Base-by-base conservation (phyloP, 2,113 vertebrate genomes). In the Rhynchomys soricoides region DNA sequence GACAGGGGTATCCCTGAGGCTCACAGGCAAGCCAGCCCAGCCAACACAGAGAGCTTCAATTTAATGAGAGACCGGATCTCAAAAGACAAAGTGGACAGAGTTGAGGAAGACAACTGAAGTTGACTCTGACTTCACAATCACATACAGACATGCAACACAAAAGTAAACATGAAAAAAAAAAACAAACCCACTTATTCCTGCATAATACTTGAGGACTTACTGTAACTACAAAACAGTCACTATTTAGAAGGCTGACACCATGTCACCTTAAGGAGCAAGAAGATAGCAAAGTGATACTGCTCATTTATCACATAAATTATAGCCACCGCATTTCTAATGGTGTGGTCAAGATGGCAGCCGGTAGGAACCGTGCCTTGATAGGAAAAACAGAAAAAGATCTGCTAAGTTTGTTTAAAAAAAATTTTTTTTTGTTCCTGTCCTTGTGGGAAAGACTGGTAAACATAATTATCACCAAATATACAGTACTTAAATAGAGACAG, bases 401-500 rank as follows among this genome's bases (percentile, higher is more conserved):
- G 74, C 43, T 96, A 86, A 96, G 57, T 73, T 81, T 9, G 8
- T 90, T 87, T 7, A 57, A 59, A 48, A 88, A 96, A 66, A 34
- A 92, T 29, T 92, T 68, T 64, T 64, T 64, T 62, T 90, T 81
- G 40, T 86, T 52, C 21, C 91, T 87, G 24, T 37, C 89, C 86
- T 96, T 90, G 5, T 29, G 86, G 86, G 81, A 89, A 97, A 94
- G 34, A 85, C 22, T 70, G 50, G 85, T 94, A 97, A 97, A 95
- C 29, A 79, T 86, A 93, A 91, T 92, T 95, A 88, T 77, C 91
- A 96, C 10, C 86, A 24, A 95, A 95, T 45, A 78, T 70, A 83
- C 6, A 79, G 64, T 88, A 37, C 62, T 93, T 94, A 79, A 66
- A 87, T 50, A 93, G 55, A 68, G 87, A 91, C 57, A 93, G 48